Evolutionary conservation across 2,113 vertebrate species (phyloP).

Genomic region (Uropsilus gracilis): DNA sequence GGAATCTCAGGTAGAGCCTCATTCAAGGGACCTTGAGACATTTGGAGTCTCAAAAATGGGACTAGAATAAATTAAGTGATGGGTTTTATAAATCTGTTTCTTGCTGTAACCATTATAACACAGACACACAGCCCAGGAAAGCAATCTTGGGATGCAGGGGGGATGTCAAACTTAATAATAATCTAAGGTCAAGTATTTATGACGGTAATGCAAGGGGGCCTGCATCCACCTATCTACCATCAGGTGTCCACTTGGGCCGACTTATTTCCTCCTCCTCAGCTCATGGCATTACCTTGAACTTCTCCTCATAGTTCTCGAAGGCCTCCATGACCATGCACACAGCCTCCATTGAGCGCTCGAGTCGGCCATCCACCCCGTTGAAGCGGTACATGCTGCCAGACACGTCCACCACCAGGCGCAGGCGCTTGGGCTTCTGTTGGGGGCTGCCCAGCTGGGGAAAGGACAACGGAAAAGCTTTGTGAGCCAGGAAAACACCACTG

Average conservation of each 20-base stretch:
- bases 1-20: background rate
- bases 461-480: background rate
- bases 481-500: background rate
- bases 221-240: background rate
- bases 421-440: slow-evolving; percentile 95
- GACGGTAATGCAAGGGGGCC: background rate
- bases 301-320: slow-evolving; percentile 96
- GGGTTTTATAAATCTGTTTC: background rate
- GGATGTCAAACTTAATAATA: background rate
- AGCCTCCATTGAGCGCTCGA: slow-evolving; percentile 97
- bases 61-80: background rate
- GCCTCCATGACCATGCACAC: slow-evolving; percentile 99
- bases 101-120: background rate
- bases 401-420: slow-evolving; percentile 93
- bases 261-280: background rate
- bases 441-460: slow-evolving; percentile 90
- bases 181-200: background rate
- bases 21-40: background rate
- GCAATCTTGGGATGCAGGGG: background rate
- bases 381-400: slow-evolving; percentile 99
- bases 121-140: background rate
- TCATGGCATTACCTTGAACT: slow-evolving; percentile 92
- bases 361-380: slow-evolving; percentile 93
- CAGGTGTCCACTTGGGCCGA: background rate
- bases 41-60: background rate